Conservation (phyloP, 92 coral and sea anemone species). For the Chrysogorgia sp. region DNA sequence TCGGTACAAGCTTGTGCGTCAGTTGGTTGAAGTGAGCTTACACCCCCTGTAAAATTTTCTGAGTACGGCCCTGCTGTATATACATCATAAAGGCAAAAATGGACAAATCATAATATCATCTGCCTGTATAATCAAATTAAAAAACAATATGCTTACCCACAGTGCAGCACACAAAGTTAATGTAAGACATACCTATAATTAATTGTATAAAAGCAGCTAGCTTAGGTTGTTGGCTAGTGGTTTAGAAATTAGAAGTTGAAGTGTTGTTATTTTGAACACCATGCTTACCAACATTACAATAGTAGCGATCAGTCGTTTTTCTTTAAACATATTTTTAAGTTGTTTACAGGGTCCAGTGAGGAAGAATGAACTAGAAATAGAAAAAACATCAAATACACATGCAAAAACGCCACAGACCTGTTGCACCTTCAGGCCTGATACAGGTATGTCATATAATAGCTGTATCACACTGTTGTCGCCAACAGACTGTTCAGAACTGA, state of each 20-base stretch:
- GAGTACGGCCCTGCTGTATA: too few species aligned
- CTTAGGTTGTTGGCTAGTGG: not conserved
- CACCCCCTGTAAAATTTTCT: too few species aligned
- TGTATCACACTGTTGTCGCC: too few species aligned
- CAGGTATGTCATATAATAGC: too few species aligned
- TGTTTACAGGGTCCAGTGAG: slow-evolving; percentile 95
- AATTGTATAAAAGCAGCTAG: not conserved
- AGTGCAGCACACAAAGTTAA: slow-evolving; percentile 92
- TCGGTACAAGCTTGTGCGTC: too few species aligned
- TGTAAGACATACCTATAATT: slow-evolving; percentile 78
- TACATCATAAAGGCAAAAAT: too few species aligned
- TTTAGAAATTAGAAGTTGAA: not conserved
- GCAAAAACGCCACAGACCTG: not conserved
- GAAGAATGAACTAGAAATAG: slow-evolving; percentile 81
- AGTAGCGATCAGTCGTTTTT: slow-evolving; percentile 94
- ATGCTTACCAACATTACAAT: slow-evolving; percentile 90
- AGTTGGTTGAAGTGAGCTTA: too few species aligned
- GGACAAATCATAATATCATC: too few species aligned
- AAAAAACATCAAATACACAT: not conserved
- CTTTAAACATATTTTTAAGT: slow-evolving; percentile 95
- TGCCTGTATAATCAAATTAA: not conserved
- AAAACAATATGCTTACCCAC: slow-evolving; percentile 70
- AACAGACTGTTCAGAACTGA: too few species aligned
- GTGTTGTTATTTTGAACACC: not conserved
- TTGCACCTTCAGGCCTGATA: slow-evolving; percentile 10